phyloP scores from a whole-genome alignment of 2,797 vertebrate species.

The Peromyscus nudipes region DNA sequence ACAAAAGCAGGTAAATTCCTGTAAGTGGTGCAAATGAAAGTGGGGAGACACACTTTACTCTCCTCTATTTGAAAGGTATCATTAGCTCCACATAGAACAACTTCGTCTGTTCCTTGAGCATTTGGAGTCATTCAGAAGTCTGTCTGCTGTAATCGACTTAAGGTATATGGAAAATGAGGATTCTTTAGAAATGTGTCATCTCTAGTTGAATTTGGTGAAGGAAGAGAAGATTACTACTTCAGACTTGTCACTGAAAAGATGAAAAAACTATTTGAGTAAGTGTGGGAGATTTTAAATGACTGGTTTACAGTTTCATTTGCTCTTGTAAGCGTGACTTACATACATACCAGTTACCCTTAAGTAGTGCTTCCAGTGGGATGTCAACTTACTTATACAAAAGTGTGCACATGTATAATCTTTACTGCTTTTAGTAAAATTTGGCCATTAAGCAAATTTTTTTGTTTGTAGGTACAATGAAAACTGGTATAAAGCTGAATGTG shows the following conservation, averaged over 20 bases:
- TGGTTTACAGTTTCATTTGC: constrained; percentile 60
- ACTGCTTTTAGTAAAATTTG: constrained; percentile 61
- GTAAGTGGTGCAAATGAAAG: constrained; percentile 70
- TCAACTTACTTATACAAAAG: constrained; percentile 61
- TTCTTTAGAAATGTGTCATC: constrained; percentile 65
- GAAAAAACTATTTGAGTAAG: constrained; percentile 54
- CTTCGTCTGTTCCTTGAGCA: constrained; percentile 55
- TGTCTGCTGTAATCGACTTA: constrained; percentile 55
- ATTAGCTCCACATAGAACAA: constrained; percentile 68
- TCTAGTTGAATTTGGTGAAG: constrained; percentile 72
- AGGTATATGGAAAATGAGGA: constrained; percentile 66
- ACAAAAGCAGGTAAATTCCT: constrained; percentile 72
- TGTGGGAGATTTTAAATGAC: constrained; percentile 62
- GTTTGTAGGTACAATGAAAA: constrained; percentile 44
- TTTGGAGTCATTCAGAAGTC: constrained; percentile 65
- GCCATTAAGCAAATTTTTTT: constrained; percentile 31
- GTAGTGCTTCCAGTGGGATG: not conserved
- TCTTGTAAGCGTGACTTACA: constrained; percentile 37
- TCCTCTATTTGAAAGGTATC: constrained; percentile 66
- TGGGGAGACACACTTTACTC: constrained; percentile 57
- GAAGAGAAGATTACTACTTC: constrained; percentile 64
- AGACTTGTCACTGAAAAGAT: constrained; percentile 65
- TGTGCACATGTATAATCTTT: constrained; percentile 48
- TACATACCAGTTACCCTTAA: constrained; percentile 34
- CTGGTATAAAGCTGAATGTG: not conserved